phyloP scores from a whole-genome alignment of 2,113 vertebrate species.

The Pelvicachromis taeniatus region DNA sequence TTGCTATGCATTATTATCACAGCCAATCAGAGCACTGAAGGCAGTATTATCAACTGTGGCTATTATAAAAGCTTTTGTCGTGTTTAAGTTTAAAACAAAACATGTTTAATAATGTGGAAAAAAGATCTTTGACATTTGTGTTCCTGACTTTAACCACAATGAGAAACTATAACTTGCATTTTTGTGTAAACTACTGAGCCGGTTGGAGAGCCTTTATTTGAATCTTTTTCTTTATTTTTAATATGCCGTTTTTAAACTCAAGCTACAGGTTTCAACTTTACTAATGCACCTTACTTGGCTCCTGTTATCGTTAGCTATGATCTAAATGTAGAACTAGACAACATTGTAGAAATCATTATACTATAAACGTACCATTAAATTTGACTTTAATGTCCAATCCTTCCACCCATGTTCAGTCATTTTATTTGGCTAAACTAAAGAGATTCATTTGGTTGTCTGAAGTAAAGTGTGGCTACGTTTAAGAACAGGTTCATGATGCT shows the following conservation, averaged over 20 bases:
- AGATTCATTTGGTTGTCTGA: neutral
- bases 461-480: too few relatives aligned
- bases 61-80: neutral
- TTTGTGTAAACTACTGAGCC: neutral
- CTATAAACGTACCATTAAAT: too few relatives aligned
- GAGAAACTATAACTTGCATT: neutral
- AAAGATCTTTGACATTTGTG: neutral
- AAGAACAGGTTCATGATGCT: too few relatives aligned
- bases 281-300: too few relatives aligned
- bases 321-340: too few relatives aligned
- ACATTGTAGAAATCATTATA: too few relatives aligned
- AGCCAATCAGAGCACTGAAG: neutral
- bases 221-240: neutral
- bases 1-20: neutral
- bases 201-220: neutral
- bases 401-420: too few relatives aligned
- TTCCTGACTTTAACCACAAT: neutral
- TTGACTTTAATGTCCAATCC: too few relatives aligned
- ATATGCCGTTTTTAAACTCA: neutral
- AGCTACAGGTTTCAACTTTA: neutral
- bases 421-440: neutral
- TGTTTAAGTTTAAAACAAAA: neutral
- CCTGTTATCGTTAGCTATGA: too few relatives aligned
- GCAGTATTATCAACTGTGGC: neutral
- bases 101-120: neutral